Conservation (phyloP, 2,888 invertebrate genomes). For the Dasysyrphus tricinctus region DNA sequence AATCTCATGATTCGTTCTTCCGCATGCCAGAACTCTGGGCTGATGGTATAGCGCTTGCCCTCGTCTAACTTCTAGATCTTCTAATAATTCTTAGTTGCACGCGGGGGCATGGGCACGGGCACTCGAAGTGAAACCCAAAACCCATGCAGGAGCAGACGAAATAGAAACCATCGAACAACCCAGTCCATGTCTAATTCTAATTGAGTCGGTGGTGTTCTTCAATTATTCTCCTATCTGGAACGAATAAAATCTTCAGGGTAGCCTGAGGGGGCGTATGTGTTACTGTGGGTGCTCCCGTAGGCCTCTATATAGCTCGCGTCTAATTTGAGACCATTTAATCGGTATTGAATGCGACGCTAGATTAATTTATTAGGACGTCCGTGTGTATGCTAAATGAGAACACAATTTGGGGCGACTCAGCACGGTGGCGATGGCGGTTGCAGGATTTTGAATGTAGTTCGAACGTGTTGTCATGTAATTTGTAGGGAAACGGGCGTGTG, state of each 20-base stretch:
- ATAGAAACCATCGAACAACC: slow-evolving; percentile 47
- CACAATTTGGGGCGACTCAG: slow-evolving; percentile 41
- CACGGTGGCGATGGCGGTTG: slow-evolving; percentile 1
- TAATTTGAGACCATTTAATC: slow-evolving; percentile 72
- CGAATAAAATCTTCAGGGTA: slow-evolving; percentile 28
- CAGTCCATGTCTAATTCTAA: slow-evolving; percentile 52
- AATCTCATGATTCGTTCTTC: slow-evolving; percentile 64
- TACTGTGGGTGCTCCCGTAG: slow-evolving; percentile 47
- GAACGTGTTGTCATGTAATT: slow-evolving; percentile 70
- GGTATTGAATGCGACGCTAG: slow-evolving; percentile 67
- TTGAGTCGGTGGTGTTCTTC: slow-evolving; percentile 54
- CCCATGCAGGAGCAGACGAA: slow-evolving; percentile 67
- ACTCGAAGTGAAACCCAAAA: slow-evolving; percentile 51
- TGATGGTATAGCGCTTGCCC: slow-evolving; percentile 22
- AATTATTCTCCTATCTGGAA: slow-evolving; percentile 31
- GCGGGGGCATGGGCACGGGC: slow-evolving; percentile 10
- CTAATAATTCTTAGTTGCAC: slow-evolving; percentile 55
- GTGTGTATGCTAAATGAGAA: slow-evolving; percentile 68
- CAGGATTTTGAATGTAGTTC: slow-evolving; percentile 43
- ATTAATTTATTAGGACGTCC: slow-evolving; percentile 73
- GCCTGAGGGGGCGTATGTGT: slow-evolving; percentile 40
- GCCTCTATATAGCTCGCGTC: slow-evolving; percentile 44
- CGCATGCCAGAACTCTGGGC: slow-evolving; percentile 64
- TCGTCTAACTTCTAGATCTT: slow-evolving; percentile 9
- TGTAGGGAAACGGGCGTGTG: slow-evolving; percentile 70